Conservation (phyloP, 2,113 vertebrate species). For the Xenopus borealis region DNA sequence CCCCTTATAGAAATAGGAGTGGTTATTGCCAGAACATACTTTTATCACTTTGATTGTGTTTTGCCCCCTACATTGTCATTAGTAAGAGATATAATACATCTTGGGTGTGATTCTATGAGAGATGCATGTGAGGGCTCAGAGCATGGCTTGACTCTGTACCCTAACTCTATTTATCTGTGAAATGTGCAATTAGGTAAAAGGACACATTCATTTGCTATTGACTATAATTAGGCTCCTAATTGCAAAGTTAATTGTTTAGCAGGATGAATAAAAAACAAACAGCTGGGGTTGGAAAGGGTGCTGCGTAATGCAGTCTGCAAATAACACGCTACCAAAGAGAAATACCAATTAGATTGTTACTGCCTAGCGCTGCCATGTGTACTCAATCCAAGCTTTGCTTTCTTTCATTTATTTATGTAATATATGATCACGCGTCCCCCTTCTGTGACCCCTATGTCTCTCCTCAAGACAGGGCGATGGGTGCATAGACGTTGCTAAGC, state of each 20-base stretch:
- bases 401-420: too few species aligned
- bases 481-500: too few species aligned
- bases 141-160: slow-evolving; percentile 47
- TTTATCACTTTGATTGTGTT: too few species aligned
- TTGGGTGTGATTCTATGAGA: too few species aligned
- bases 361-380: background rate
- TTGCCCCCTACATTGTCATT: background rate
- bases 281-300: slow-evolving; percentile 50
- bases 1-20: too few species aligned
- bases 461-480: too few species aligned
- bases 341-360: background rate
- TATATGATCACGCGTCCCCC: too few species aligned
- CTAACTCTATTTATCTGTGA: slow-evolving; percentile 30
- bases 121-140: too few species aligned
- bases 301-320: slow-evolving; percentile 9
- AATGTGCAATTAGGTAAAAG: slow-evolving; percentile 49
- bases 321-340: background rate
- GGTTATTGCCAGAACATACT: too few species aligned
- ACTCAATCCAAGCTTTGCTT: too few species aligned
- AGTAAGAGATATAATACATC: too few species aligned
- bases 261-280: slow-evolving; percentile 47
- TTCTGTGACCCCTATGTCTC: too few species aligned
- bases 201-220: slow-evolving; percentile 47
- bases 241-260: slow-evolving; percentile 59
- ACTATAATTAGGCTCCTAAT: slow-evolving; percentile 59